These are phyloP conservation scores for Schizotus pectinicornis DNA, from an alignment of 2,888 invertebrate genomes.

Conservation along the genomic window DNA sequence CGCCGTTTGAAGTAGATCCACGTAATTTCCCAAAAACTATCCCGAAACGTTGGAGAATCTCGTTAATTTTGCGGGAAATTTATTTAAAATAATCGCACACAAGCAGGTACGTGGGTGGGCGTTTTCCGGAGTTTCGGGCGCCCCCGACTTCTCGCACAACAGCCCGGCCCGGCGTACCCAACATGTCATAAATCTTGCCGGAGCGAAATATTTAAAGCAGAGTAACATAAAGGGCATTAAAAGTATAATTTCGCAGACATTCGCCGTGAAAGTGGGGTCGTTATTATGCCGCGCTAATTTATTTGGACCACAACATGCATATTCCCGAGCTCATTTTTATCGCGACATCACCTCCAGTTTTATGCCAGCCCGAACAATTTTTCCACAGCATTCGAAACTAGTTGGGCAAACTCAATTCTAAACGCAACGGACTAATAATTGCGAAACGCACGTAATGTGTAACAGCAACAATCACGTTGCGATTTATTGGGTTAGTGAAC, in stretches of 20 bases:
- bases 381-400: not conserved
- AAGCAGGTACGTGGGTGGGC: too few relatives aligned
- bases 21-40: too few relatives aligned
- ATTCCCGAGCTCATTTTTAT: not conserved
- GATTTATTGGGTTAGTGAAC: conserved; percentile 18
- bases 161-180: too few relatives aligned
- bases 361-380: too few relatives aligned
- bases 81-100: too few relatives aligned
- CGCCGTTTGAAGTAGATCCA: too few relatives aligned
- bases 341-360: too few relatives aligned
- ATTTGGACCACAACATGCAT: conserved; percentile 1
- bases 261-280: conserved; percentile 2
- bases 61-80: too few relatives aligned
- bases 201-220: conserved; percentile 15
- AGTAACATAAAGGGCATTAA: conserved; percentile 12
- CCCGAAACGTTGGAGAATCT: too few relatives aligned
- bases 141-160: too few relatives aligned
- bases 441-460: not conserved
- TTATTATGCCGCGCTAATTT: conserved; percentile 15
- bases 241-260: conserved; percentile 8
- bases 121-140: too few relatives aligned
- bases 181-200: not conserved
- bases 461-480: conserved; percentile 15
- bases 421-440: too few relatives aligned
- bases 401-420: not conserved